Percentiles rank a stretch among this genome's conserved stretches.
Conservation (phyloP, 2,888 invertebrate genomes). For the Temnothorax ravouxi region DNA sequence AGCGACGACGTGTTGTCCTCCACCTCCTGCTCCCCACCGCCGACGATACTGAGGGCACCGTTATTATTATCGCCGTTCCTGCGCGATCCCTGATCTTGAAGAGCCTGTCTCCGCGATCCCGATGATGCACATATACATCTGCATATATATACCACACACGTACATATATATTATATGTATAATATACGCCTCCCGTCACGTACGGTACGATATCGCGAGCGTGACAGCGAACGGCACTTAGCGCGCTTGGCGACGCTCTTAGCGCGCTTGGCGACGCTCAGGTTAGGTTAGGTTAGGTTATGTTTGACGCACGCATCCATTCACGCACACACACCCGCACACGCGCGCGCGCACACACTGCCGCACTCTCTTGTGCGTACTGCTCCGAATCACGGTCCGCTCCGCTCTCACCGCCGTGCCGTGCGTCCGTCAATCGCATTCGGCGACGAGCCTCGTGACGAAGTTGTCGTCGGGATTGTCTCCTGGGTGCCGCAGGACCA, state of each 20-base stretch:
- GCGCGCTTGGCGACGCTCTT: conserved; percentile 24
- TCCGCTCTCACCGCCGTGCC: conserved; percentile 34
- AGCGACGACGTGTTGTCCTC: background rate
- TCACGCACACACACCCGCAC: background rate
- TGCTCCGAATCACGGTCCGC: conserved; percentile 14
- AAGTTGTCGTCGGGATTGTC: background rate
- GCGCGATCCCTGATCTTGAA: background rate
- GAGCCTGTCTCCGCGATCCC: background rate
- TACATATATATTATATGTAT: background rate
- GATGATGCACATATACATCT: background rate
- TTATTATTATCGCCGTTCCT: background rate
- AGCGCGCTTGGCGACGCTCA: no score
- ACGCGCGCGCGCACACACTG: background rate
- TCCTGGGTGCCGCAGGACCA: background rate
- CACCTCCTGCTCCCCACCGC: no score
- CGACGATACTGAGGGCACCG: background rate
- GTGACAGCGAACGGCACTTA: conserved; percentile 41
- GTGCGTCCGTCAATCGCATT: conserved; percentile 68
- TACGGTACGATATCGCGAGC: background rate
- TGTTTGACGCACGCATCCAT: conserved; percentile 40
- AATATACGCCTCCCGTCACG: conserved; percentile 9
- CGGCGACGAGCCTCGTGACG: conserved; percentile 68
- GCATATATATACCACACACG: background rate
- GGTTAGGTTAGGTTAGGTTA: conserved; percentile 55
- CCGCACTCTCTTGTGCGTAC: background rate